Conservation (phyloP, 1,140 invertebrate genomes). For the Drosophila kurseongensis region DNA sequence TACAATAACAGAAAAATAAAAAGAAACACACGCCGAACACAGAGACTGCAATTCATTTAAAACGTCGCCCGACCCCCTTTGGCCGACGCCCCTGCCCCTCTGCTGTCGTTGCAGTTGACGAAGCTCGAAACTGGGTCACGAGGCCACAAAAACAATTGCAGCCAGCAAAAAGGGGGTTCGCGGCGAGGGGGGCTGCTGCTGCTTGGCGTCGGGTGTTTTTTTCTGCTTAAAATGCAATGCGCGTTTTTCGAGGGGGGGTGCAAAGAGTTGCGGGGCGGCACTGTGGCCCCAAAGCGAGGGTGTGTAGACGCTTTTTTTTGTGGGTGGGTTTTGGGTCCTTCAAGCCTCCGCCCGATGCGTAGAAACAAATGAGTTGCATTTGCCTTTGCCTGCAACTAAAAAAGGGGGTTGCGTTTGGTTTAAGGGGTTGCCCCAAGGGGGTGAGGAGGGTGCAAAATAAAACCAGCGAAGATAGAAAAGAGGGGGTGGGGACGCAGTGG, state of each 20-base stretch:
- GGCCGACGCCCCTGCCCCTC: constrained; percentile 22
- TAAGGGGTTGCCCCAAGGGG: not conserved
- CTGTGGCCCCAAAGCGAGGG: constrained; percentile 17
- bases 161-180: constrained; percentile 20
- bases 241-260: constrained; percentile 32
- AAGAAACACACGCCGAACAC: constrained; percentile 21
- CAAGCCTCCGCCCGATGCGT: constrained; percentile 47
- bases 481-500: constrained; percentile 26
- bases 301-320: constrained; percentile 17
- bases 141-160: constrained; percentile 84
- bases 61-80: constrained; percentile 42
- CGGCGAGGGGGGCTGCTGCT: not conserved
- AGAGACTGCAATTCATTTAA: constrained; percentile 72
- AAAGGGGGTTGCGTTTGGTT: not conserved
- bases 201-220: constrained; percentile 21
- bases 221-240: constrained; percentile 69
- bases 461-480: too few species aligned
- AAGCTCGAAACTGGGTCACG: constrained; percentile 80
- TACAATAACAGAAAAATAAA: constrained; percentile 28
- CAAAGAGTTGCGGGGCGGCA: not conserved
- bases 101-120: constrained; percentile 76
- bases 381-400: constrained; percentile 28
- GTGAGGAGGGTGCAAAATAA: too few species aligned
- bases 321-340: constrained; percentile 30
- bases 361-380: constrained; percentile 53